Percentiles rank a stretch among this genome's conserved stretches.
Evolutionary conservation across 2,888 invertebrate species (phyloP).

Genomic region (Cephus pygmeus): DNA sequence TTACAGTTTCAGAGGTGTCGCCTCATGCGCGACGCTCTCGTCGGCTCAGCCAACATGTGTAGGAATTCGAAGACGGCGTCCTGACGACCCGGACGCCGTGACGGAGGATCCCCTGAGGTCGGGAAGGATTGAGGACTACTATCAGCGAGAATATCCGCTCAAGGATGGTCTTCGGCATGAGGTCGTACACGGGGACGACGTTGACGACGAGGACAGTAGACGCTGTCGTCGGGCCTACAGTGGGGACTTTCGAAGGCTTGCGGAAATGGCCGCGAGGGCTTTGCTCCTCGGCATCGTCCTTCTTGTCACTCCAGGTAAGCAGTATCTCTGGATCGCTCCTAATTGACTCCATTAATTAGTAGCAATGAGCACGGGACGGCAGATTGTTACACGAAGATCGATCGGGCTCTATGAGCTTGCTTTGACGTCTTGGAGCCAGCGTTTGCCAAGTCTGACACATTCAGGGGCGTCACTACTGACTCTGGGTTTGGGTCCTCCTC

Average conservation of each 20-base stretch:
- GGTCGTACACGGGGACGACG: slow-evolving; percentile 20
- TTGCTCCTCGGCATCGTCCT: slow-evolving; percentile 60
- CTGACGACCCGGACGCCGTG: slow-evolving; percentile 32
- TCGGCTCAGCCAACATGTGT: slow-evolving; percentile 62
- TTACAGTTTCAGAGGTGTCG: slow-evolving; percentile 24
- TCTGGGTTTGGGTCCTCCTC: no score
- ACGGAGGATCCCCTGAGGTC: slow-evolving; percentile 38
- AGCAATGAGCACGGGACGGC: no score
- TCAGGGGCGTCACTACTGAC: no score
- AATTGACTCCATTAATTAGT: no score
- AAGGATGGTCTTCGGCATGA: slow-evolving; percentile 16
- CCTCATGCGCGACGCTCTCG: slow-evolving; percentile 40
- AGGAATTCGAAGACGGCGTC: slow-evolving; percentile 36
- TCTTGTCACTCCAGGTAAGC: slow-evolving; percentile 60
- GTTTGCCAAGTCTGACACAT: no score
- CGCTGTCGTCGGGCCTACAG: slow-evolving; percentile 46
- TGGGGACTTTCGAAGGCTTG: slow-evolving; percentile 55
- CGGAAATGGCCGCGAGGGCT: slow-evolving; percentile 57
- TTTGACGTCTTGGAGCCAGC: no score
- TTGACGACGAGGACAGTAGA: slow-evolving; percentile 44
- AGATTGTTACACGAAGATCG: no score
- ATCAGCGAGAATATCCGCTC: slow-evolving; percentile 13
- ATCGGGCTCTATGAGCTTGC: no score
- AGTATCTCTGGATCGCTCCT: not conserved
- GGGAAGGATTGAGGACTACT: slow-evolving; percentile 25